A percentile compares a stretch with the other conserved stretches of the same genome.
phyloP scores from a whole-genome alignment of 2,888 invertebrate genomes.

The Drosophila quinaria region DNA sequence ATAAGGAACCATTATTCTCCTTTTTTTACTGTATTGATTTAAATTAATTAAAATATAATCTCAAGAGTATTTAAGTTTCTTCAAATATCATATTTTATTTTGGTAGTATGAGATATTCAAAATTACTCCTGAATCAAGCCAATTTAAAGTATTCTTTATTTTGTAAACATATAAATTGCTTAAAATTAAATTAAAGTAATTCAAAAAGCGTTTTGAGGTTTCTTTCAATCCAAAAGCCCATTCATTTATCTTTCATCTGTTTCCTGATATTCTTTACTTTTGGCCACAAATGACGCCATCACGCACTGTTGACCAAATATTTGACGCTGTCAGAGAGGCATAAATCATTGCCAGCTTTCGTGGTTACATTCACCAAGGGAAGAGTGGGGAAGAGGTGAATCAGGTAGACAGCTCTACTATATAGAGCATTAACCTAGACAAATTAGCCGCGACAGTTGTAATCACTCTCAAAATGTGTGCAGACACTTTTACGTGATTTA shows the following conservation, averaged over 20 bases:
- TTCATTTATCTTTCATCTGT: background rate
- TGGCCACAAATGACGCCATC: constrained; percentile 70
- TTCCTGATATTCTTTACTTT: constrained; percentile 16
- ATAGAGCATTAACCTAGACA: constrained; percentile 16
- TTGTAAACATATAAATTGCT: too few relatives aligned
- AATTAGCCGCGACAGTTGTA: constrained; percentile 35
- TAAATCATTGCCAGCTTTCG: constrained; percentile 64
- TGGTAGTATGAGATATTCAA: too few relatives aligned
- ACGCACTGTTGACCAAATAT: constrained; percentile 50
- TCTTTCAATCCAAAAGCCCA: background rate
- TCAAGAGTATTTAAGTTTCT: background rate
- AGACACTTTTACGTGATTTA: constrained; percentile 11
- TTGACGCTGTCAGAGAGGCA: constrained; percentile 48
- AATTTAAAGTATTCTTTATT: too few relatives aligned
- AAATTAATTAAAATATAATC: background rate
- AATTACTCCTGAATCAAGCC: too few relatives aligned
- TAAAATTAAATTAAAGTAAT: too few relatives aligned
- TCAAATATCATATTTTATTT: too few relatives aligned
- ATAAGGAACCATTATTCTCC: too few relatives aligned
- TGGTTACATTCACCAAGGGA: constrained; percentile 5
- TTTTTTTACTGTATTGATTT: too few relatives aligned
- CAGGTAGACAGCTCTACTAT: background rate
- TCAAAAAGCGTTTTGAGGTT: background rate
- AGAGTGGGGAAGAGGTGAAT: background rate
- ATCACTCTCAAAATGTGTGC: constrained; percentile 26